Base-by-base conservation (phyloP, 2,113 vertebrate species). In the Gambusia holbrooki region DNA sequence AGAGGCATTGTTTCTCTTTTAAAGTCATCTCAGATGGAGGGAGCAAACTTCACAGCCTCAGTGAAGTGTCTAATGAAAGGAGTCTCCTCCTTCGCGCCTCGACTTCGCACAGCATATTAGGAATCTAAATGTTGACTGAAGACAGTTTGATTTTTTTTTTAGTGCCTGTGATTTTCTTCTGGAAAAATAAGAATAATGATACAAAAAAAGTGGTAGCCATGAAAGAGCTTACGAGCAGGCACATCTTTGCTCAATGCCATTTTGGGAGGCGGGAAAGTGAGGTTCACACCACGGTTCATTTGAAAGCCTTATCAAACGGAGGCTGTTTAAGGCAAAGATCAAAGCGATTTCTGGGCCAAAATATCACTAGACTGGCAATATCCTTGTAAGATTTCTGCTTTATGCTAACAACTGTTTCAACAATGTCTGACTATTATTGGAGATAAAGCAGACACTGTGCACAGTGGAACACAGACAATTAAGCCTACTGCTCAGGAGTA, bases 71-170 rank as follows among this genome's bases (percentile, higher is more conserved):
- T 94, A 92, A 92, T 92, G 91, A 94, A 94, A 93, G 82, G 80
- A 82, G 83, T 89, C 87, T 89, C 90, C 83, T 89, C 90, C 90
- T 89, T 87, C 87, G 85, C 65, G 74, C 84, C 89, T 89, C 77
- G 62, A 65, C 87, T 88, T 90, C 72, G 85, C 82, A 76, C 84
- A 69, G 81, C 74, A 75, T 77, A 93, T 93, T 89, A 91, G 76
- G 86, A 94, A 93, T 92, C 88, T 90, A 92, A 94, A 95, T 92
- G 90, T 92, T 92, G 87, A 93, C 87, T 92, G 87, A 93, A 93
- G 91, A 91, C 78, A 82, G 88, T 92, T 90, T 92, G 87, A 90
- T 93, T 92, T 73, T 74, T 73, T 74, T 71, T 27, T 58, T 58
- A 25, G 51, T 58, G 74, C 84, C 91, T 93, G 88, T 93, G 91